Conservation (phyloP, 2,888 invertebrate genomes). For the Polietes domitor region DNA sequence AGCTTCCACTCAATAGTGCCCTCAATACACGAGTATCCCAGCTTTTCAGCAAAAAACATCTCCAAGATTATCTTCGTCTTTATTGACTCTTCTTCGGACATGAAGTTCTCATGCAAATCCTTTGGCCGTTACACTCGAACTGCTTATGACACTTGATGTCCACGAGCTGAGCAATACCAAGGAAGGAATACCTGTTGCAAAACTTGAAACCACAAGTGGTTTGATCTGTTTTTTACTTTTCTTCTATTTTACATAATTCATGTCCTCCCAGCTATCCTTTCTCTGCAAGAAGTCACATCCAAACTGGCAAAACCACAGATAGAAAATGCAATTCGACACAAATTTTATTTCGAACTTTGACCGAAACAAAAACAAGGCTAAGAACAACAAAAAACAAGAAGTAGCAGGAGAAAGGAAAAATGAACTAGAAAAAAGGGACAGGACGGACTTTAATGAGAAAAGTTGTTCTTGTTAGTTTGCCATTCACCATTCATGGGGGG, state of each 20-base stretch:
- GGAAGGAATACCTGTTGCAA: constrained; percentile 22
- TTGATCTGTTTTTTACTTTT: neutral
- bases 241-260: constrained; percentile 13
- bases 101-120: constrained; percentile 8
- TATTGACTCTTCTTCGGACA: no score
- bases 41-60: no score
- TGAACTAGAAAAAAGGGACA: neutral
- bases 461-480: constrained; percentile 15
- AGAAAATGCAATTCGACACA: constrained; percentile 19
- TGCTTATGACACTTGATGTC: neutral
- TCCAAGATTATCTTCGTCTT: no score
- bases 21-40: no score
- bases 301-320: neutral
- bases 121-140: neutral
- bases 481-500: neutral
- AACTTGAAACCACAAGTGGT: constrained; percentile 15
- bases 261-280: neutral
- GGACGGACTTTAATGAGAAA: constrained; percentile 34
- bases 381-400: neutral
- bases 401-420: constrained; percentile 3
- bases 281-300: neutral
- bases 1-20: no score
- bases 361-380: no score
- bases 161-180: neutral
- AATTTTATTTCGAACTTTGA: neutral